These are phyloP conservation scores for Heterodera carotae DNA, from an alignment of 1,140 invertebrate species.

Conservation along the genomic window DNA sequence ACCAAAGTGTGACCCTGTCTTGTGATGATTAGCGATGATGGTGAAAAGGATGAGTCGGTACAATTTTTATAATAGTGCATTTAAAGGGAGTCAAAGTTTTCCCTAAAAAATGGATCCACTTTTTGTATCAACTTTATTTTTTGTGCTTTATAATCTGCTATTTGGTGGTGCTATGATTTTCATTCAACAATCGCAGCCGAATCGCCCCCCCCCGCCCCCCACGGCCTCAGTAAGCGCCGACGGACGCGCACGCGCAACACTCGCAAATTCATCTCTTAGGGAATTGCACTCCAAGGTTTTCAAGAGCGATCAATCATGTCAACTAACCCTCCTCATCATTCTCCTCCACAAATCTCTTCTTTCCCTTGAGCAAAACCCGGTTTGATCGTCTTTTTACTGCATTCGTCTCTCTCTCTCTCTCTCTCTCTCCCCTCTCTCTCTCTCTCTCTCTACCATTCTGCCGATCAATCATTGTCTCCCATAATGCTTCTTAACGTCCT, in stretches of 20 bases:
- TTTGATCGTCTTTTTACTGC: background rate
- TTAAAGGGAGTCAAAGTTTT: no score
- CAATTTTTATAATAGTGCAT: no score
- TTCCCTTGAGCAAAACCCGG: background rate
- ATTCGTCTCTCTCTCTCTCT: background rate
- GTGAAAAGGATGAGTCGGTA: background rate
- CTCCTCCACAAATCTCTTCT: no score
- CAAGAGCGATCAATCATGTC: constrained; percentile 2
- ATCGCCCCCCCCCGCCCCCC: background rate
- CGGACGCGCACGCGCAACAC: background rate
- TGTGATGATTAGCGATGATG: no score
- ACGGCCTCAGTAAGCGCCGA: no score
- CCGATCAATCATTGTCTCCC: background rate
- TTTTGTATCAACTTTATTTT: background rate
- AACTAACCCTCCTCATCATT: background rate
- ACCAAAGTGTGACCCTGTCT: no score
- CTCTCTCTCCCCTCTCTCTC: no score
- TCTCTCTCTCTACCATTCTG: background rate
- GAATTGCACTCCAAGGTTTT: background rate
- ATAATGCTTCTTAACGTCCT: background rate
- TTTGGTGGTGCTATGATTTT: background rate
- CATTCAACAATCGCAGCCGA: background rate
- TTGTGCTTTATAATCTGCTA: no score
- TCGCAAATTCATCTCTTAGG: background rate
- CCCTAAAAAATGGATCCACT: no score